phyloP scores from a whole-genome alignment of 2,888 invertebrate genomes.

The Leptinotarsa juncta region DNA sequence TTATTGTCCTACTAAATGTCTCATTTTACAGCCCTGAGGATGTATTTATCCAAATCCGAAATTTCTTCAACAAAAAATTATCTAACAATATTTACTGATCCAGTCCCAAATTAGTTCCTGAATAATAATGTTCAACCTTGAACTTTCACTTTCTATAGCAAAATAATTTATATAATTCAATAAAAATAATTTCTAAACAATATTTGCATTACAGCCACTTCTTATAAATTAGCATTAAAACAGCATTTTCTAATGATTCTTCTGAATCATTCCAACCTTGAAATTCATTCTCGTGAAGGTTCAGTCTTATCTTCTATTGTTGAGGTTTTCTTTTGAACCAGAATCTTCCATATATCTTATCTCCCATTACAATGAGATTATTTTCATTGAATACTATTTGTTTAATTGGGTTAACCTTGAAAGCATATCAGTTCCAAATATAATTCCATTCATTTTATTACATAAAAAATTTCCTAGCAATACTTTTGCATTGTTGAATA shows the following conservation, averaged over 20 bases:
- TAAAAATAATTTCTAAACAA: not conserved
- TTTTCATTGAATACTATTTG: not conserved
- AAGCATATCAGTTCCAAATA: not conserved
- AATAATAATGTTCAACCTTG: too few relatives aligned
- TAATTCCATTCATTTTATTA: conserved; percentile 18
- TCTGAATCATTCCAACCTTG: not conserved
- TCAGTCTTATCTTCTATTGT: conserved; percentile 12
- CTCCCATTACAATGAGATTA: conserved; percentile 4
- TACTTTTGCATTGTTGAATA: conserved; percentile 54
- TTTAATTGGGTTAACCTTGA: conserved; percentile 3
- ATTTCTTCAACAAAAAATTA: too few relatives aligned
- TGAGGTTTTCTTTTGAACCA: not conserved
- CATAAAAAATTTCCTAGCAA: conserved; percentile 49
- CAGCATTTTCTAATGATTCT: not conserved
- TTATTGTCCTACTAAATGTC: too few relatives aligned
- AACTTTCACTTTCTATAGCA: too few relatives aligned
- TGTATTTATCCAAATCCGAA: too few relatives aligned
- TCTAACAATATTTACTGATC: too few relatives aligned
- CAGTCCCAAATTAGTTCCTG: too few relatives aligned
- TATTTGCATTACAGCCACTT: not conserved
- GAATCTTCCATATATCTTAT: conserved; percentile 1
- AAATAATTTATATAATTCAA: too few relatives aligned
- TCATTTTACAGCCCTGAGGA: too few relatives aligned
- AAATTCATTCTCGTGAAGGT: not conserved
- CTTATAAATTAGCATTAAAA: not conserved